phyloP scores from a whole-genome alignment of 2,113 vertebrate species.

The Lanius ludovicianus region DNA sequence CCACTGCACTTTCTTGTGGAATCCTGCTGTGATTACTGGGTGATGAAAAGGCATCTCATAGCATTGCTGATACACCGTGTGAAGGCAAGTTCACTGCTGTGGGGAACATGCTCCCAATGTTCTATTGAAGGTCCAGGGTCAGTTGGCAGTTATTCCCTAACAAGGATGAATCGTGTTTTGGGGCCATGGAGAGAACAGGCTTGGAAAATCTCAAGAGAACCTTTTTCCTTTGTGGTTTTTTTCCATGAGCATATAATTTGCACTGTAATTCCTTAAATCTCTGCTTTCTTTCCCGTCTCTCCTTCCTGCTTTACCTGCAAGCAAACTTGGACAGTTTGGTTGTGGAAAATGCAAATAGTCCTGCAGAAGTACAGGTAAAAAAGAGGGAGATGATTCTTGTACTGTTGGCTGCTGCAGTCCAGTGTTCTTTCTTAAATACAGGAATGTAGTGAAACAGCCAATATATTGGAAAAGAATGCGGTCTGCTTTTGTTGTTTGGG shows the following conservation, averaged over 20 bases:
- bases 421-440: neutral
- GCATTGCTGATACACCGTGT: neutral
- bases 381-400: neutral
- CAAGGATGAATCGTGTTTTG: neutral
- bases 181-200: neutral
- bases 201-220: neutral
- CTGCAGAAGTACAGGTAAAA: neutral
- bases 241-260: neutral
- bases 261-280: neutral
- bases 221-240: neutral
- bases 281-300: neutral
- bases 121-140: neutral
- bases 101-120: rapidly evolving
- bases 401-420: neutral
- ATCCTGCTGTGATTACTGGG: neutral
- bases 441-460: neutral
- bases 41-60: neutral
- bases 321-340: neutral
- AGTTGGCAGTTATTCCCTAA: neutral
- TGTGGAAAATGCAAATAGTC: neutral
- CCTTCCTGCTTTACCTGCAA: neutral
- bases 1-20: neutral
- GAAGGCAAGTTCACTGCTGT: neutral
- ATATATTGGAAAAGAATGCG: neutral
- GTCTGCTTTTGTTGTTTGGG: neutral